phyloP scores from a whole-genome alignment of 2,888 invertebrate genomes.

The Pristionchus fissidentatus region DNA sequence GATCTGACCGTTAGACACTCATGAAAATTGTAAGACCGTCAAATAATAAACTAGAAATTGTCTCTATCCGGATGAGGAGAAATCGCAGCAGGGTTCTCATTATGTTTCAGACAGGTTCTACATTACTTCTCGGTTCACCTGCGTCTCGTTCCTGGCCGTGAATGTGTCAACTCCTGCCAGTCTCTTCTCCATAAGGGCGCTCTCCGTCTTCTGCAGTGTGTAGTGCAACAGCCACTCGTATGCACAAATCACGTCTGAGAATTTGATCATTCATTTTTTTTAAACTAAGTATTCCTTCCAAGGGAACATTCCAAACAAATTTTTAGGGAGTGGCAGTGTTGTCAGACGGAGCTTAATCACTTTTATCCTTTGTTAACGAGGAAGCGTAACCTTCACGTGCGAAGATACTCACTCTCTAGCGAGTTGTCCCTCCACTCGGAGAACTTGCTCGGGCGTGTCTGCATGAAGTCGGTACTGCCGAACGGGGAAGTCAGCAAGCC shows the following conservation, averaged over 20 bases:
- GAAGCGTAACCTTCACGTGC: no score
- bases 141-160: conserved; percentile 87
- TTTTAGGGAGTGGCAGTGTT: no score
- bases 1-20: conserved; percentile 53
- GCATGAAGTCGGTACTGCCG: conserved; percentile 82
- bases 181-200: conserved; percentile 78
- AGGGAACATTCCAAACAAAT: no score
- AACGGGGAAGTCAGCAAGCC: conserved; percentile 79
- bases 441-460: conserved; percentile 4
- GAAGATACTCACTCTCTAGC: not conserved
- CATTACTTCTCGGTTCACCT: conserved; percentile 82
- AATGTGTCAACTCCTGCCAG: conserved; percentile 80
- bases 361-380: no score
- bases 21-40: no score
- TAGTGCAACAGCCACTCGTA: conserved; percentile 89
- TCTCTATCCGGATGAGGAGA: not conserved
- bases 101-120: no score
- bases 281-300: no score
- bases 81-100: not conserved
- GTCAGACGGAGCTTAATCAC: no score
- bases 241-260: conserved; percentile 50
- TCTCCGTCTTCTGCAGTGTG: conserved; percentile 83
- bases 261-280: no score
- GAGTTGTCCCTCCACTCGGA: not conserved
- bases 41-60: not conserved